These are phyloP conservation scores for Sorex fumeus DNA, from an alignment of 2,113 vertebrate species.

Conservation along the genomic window DNA sequence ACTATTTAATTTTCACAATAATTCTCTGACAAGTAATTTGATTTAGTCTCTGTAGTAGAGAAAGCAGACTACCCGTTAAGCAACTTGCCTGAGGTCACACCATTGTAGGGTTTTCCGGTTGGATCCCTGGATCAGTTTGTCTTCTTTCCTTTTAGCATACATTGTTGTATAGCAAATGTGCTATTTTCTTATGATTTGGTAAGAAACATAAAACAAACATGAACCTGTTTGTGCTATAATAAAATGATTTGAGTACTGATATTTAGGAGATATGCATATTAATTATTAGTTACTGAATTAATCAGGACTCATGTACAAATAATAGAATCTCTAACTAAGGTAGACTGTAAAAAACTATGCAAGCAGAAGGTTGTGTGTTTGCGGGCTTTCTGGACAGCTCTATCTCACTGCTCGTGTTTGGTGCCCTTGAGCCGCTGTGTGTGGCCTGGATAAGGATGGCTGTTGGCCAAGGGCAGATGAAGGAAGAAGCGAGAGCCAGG, in stretches of 20 bases:
- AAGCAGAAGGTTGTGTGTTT: no score
- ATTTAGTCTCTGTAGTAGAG: neutral
- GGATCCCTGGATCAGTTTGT: neutral
- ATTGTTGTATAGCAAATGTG: neutral
- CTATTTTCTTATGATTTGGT: conserved; percentile 15
- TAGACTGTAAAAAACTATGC: no score
- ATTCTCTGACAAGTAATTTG: neutral
- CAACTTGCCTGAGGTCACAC: neutral
- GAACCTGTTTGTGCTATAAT: neutral
- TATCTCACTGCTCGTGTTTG: no score
- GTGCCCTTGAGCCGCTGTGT: no score
- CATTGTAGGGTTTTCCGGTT: neutral
- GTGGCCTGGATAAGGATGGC: no score
- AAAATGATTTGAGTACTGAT: neutral
- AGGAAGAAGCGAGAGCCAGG: no score
- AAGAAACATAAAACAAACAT: neutral
- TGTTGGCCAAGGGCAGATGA: no score
- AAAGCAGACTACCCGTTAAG: neutral
- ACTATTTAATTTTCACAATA: neutral
- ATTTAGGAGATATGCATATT: conserved; percentile 33
- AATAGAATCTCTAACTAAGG: conserved; percentile 58
- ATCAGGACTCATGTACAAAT: neutral
- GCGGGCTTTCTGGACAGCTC: no score
- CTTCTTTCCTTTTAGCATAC: neutral
- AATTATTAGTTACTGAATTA: conserved; percentile 58